These are phyloP conservation scores for Meloidogyne chitwoodi DNA, from an alignment of 1,140 invertebrate species.

Conservation along the genomic window DNA sequence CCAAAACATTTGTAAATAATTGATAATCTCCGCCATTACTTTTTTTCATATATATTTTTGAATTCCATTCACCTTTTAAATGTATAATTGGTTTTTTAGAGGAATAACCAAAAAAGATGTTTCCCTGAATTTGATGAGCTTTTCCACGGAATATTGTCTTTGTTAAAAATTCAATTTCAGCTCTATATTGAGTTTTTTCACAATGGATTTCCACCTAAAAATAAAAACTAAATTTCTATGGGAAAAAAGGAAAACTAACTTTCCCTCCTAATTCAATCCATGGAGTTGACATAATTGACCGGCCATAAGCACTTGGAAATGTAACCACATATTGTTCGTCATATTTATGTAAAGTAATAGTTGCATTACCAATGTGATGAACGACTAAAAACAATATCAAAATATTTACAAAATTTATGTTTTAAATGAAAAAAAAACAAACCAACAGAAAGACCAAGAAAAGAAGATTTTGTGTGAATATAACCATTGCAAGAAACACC, in stretches of 20 bases:
- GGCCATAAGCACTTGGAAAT: slow-evolving; percentile 65
- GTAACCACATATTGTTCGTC: slow-evolving; percentile 63
- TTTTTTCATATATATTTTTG: slow-evolving; percentile 77
- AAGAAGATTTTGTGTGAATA: slow-evolving; percentile 67
- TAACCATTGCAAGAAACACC: slow-evolving; percentile 64
- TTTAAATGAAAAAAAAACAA: too few species aligned
- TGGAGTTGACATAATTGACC: slow-evolving; percentile 65
- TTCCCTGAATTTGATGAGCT: slow-evolving; percentile 62
- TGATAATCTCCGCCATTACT: slow-evolving; percentile 69
- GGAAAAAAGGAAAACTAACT: slow-evolving; percentile 44
- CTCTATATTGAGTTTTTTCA: slow-evolving; percentile 64
- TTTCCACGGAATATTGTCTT: slow-evolving; percentile 66
- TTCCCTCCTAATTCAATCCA: slow-evolving; percentile 66
- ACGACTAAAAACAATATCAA: slow-evolving; percentile 59
- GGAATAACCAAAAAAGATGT: slow-evolving; percentile 64
- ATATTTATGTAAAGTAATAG: slow-evolving; percentile 62
- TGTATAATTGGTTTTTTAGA: slow-evolving; percentile 78
- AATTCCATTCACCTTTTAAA: slow-evolving; percentile 90
- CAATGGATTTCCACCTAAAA: slow-evolving; percentile 59
- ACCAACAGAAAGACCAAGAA: slow-evolving; percentile 65
- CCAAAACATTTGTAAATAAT: slow-evolving; percentile 83
- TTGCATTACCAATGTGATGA: slow-evolving; percentile 64
- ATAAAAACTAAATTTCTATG: slow-evolving; percentile 2
- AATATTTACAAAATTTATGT: not conserved
- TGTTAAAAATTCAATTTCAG: slow-evolving; percentile 64